phyloP scores from a whole-genome alignment of 1,140 invertebrate genomes.

The Drosophila asahinai region DNA sequence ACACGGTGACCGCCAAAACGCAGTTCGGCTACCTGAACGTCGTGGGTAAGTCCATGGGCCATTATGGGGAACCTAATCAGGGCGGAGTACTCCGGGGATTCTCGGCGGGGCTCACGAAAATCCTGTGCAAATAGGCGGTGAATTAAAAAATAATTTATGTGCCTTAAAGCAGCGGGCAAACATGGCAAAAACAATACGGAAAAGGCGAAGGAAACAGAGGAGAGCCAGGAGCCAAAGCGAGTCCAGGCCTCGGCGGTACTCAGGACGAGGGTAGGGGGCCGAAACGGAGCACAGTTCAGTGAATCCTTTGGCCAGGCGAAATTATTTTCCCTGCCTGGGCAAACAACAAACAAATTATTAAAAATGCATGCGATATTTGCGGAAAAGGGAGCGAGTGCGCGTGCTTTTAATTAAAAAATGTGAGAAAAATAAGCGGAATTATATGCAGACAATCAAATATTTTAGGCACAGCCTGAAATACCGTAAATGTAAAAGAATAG shows the following conservation, averaged over 20 bases:
- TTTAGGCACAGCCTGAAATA: constrained; percentile 13
- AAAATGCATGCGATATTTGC: constrained; percentile 73
- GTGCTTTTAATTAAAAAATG: constrained; percentile 70
- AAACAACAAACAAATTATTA: constrained; percentile 80
- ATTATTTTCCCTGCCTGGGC: constrained; percentile 71
- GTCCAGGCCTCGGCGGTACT: constrained; percentile 39
- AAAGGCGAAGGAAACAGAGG: constrained; percentile 8
- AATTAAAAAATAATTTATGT: constrained; percentile 80
- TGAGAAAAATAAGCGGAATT: constrained; percentile 41
- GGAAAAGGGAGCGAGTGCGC: constrained; percentile 38
- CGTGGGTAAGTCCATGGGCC: constrained; percentile 90
- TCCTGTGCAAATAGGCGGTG: constrained; percentile 68
- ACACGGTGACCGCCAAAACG: constrained; percentile 96
- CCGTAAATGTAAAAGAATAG: not conserved
- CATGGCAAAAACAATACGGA: constrained; percentile 16
- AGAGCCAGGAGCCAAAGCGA: constrained; percentile 20
- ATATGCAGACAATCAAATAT: constrained; percentile 37
- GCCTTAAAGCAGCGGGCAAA: constrained; percentile 63
- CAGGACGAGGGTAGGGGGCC: constrained; percentile 22
- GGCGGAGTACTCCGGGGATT: constrained; percentile 8
- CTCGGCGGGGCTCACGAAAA: constrained; percentile 28
- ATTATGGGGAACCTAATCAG: constrained; percentile 54
- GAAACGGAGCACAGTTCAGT: constrained; percentile 68
- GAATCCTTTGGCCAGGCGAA: constrained; percentile 68
- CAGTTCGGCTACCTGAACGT: constrained; percentile 97